Percentiles rank a stretch among this genome's conserved stretches.
These are phyloP conservation scores for Pseudomyrmex pallidus DNA, from an alignment of 1,140 invertebrate genomes.

Conservation along the genomic window DNA sequence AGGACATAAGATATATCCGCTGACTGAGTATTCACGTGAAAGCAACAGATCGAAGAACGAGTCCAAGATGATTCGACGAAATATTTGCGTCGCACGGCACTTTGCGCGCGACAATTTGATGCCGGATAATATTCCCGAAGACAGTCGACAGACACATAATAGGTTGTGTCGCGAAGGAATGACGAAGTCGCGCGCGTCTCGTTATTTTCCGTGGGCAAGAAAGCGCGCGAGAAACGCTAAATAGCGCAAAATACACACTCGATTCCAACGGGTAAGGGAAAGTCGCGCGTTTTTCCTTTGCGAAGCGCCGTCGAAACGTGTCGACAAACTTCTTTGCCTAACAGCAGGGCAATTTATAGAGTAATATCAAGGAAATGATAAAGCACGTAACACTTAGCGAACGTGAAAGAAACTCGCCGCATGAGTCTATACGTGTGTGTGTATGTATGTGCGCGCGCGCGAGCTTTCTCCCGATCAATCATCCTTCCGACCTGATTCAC, in stretches of 20 bases:
- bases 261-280: slow-evolving; percentile 28
- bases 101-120: not conserved
- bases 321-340: slow-evolving; percentile 27
- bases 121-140: slow-evolving; percentile 14
- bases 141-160: not conserved
- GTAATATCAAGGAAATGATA: slow-evolving; percentile 36
- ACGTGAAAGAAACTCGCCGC: slow-evolving; percentile 3
- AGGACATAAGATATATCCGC: too few relatives aligned
- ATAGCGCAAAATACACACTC: not conserved
- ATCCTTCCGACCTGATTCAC: slow-evolving; percentile 52
- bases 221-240: slow-evolving; percentile 4
- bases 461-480: slow-evolving; percentile 56
- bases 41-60: not conserved
- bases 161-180: not conserved
- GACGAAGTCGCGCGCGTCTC: not conserved
- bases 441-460: not conserved
- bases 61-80: not conserved
- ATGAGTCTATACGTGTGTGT: not conserved
- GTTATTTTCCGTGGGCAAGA: slow-evolving; percentile 41
- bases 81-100: not conserved
- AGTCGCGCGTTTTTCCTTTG: slow-evolving; percentile 31
- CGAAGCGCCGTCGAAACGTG: slow-evolving; percentile 29
- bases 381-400: slow-evolving; percentile 15
- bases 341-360: not conserved
- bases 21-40: not conserved